Evolutionary conservation across 2,797 vertebrate genomes (phyloP), one percentile per base, ranked within the genome.

Genomic region (Anabas testudineus): DNA sequence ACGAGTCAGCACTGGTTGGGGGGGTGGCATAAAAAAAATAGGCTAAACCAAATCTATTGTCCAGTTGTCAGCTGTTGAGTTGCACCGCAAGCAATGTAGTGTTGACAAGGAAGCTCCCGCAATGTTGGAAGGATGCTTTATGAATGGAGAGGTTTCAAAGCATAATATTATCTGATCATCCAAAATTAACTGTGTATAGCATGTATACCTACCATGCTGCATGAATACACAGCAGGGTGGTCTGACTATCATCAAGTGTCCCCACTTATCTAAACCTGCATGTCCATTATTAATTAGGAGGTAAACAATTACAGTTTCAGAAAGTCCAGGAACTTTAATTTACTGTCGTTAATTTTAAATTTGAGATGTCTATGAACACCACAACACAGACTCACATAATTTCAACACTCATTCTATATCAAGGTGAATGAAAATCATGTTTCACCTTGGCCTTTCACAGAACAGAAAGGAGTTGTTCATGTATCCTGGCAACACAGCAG

Each of bases 381-480:
- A 67, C 22, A 8, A 43, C 41, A 10, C 1, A 16, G 49, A 24
- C 19, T 76, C 39, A 73, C 42, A 30, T 52, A 13, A 71, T 64
- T 36, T 41, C 18, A 58, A 10, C 41, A 61, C 2, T 58, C 36
- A 59, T 37, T 71, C 22, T n/a, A 42, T 21, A 42, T 62, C 46
- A 18, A 15, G 42, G 30, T 70, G 64, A 49, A 9, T n/a, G 3
- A 12, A 46, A 28, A 57, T 57, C 7, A 28, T 18, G 10, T 56
- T 19, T 49, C 4, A 55, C 21, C 1, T 24, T 54, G 42, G 28
- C 28, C 48, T 64, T 67, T 74, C 22, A 65, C 26, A 60, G 6
- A 43, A 22, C 41, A 66, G 41, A 60, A 71, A 45, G 53, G 0
- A 8, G 12, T 2, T 12, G 49, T 63, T 16, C 22, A 19, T 53